Conservation (phyloP, 1,140 invertebrate genomes). For the Coenobita brevimanus region DNA sequence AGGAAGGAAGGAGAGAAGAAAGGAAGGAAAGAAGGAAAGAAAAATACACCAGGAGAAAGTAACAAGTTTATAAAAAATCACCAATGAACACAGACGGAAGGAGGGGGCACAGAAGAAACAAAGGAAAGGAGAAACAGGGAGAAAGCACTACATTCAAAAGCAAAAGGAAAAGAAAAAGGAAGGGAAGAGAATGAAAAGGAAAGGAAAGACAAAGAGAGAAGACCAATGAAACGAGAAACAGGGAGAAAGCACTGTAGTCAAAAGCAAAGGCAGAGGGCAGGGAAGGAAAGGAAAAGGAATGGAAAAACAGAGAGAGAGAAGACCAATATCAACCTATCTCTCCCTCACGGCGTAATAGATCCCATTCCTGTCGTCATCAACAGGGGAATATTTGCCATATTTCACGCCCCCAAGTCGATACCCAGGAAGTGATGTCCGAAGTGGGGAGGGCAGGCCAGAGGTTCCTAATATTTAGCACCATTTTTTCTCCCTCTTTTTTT, state of each 20-base stretch:
- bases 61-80: background rate
- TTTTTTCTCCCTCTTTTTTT: no score
- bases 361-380: slow-evolving; percentile 14
- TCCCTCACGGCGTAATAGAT: background rate
- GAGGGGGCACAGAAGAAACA: background rate
- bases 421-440: no score
- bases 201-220: no score
- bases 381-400: background rate
- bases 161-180: background rate
- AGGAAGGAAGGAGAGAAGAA: background rate
- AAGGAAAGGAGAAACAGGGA: background rate
- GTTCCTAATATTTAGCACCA: no score
- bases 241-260: no score
- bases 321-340: background rate
- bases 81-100: background rate
- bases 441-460: no score
- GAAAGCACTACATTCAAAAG: background rate
- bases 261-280: background rate
- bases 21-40: background rate
- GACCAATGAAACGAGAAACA: background rate
- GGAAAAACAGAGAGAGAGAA: background rate
- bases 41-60: background rate
- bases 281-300: background rate
- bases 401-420: background rate
- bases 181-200: background rate